These are phyloP conservation scores for Trissolcus basalis DNA, from an alignment of 1,140 invertebrate genomes.

Conservation along the genomic window DNA sequence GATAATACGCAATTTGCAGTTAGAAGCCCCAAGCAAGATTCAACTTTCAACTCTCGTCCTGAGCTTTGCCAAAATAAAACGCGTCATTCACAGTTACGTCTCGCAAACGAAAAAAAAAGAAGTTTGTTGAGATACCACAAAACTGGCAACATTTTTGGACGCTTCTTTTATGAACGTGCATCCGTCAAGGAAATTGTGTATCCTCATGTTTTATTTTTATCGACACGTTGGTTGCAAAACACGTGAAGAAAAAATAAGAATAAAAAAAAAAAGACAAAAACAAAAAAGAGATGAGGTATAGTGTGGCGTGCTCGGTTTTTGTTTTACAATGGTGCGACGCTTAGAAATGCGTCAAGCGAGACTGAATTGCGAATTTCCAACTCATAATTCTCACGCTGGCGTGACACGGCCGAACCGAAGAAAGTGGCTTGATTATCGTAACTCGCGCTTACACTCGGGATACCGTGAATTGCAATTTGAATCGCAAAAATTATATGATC, in stretches of 20 bases:
- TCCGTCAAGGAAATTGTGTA: no score
- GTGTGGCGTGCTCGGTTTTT: background rate
- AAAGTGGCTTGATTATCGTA: constrained; percentile 27
- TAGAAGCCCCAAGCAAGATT: no score
- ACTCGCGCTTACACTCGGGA: constrained; percentile 1
- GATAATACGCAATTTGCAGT: background rate
- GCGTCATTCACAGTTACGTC: no score
- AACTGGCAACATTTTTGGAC: background rate
- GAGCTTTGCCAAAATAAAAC: no score
- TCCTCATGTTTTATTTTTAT: no score
- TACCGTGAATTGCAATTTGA: background rate
- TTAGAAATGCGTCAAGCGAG: constrained; percentile 28
- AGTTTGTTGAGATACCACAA: background rate
- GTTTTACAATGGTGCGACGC: constrained; percentile 35
- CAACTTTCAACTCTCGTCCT: no score
- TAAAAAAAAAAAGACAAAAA: constrained; percentile 21
- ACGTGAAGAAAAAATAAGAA: no score
- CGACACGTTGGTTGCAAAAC: no score
- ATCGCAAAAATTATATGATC: constrained; percentile 7
- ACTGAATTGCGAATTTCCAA: constrained; percentile 23
- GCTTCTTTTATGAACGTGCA: no score
- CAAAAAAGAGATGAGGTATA: constrained; percentile 16
- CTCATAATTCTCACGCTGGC: constrained; percentile 9
- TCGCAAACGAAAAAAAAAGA: no score
- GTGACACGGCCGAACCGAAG: constrained; percentile 3